Evolutionary conservation across 2,113 vertebrate species (phyloP).

Genomic region (Diphyllodes magnificus): DNA sequence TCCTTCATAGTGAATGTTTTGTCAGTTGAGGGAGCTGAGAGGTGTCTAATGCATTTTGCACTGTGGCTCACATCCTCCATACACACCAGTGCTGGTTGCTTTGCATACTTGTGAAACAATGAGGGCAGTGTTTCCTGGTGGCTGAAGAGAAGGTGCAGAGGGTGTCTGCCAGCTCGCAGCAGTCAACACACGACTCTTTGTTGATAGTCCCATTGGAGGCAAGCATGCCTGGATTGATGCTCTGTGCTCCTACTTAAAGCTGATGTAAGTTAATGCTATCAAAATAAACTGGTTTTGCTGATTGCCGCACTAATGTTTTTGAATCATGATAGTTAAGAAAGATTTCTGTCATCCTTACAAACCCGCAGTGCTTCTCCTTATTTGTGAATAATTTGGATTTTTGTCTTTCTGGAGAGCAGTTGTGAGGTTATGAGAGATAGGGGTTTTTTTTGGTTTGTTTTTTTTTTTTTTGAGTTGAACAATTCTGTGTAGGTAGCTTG

Average conservation of each 20-base stretch:
- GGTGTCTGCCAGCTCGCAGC: neutral
- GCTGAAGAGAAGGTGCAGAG: conserved; percentile 30
- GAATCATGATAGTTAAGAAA: neutral
- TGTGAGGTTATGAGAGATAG: neutral
- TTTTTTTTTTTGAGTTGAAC: neutral
- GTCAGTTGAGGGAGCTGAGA: neutral
- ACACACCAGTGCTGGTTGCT: neutral
- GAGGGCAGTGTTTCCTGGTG: conserved; percentile 1
- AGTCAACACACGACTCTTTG: conserved; percentile 37
- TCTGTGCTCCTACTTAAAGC: neutral
- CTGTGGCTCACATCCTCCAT: neutral
- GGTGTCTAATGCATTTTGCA: neutral
- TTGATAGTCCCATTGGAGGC: conserved; percentile 1
- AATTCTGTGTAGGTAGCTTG: neutral
- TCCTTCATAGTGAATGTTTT: neutral
- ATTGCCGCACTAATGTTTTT: neutral
- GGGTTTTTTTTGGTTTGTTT: neutral
- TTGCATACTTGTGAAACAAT: conserved; percentile 12
- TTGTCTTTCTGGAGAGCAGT: neutral
- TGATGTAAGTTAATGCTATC: neutral
- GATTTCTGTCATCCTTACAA: neutral
- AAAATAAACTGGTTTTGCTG: neutral
- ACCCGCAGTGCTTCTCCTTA: neutral
- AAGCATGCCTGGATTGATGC: neutral
- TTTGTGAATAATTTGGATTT: neutral